Evolutionary conservation across 2,797 vertebrate genomes (phyloP), one percentile per base, ranked within the genome.

Genomic region (Notoglanidium macrostoma): DNA sequence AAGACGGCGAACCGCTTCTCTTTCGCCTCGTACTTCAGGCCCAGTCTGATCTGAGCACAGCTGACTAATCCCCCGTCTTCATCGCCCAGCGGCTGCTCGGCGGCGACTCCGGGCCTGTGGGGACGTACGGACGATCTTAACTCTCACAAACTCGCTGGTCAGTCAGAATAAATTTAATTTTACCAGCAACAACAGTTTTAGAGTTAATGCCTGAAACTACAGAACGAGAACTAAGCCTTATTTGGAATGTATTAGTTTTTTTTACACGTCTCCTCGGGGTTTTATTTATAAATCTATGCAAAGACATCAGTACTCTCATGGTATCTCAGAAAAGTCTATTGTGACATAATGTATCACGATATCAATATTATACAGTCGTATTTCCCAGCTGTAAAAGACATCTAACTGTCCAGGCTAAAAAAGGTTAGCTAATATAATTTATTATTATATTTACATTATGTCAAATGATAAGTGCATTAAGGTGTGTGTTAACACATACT

Each of bases 11-110:
- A 99, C 32, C 97, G 96, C 72, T 96, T 96, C 88, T 96, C 97
- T 93, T 96, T 97, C 72, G 96, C 95, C 89, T 99, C 97, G 3
- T 98, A 98, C 94, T 97, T 97, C 94, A 98, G 96, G 67, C 97
- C 96, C 76, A 99, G 95, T 91, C 98, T 97, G 90, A 98, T 95
- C 94, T 96, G 97, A 86, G 97, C 92, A 73, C 96, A 96, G 90
- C 95, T 95, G 21, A 51, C 89, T 0, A 91, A 90, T 83, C 95
- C 93, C 1, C 93, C 83, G 74, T 98, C 93, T 79, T 99, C 97
- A 0, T 96, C 96, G 63, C 91, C 91, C 88, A 96, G 95, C 29
- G 95, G 95, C 78, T 96, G 91, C 93, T 98, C 97, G 0, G 95
- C 92, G 26, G 95, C 91, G 84, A 93, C 91, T 61, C 94, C 94